Percentiles rank a stretch among this genome's conserved stretches.
phyloP scores from a whole-genome alignment of 1,140 invertebrate genomes.

The Pogonus chalceus region DNA sequence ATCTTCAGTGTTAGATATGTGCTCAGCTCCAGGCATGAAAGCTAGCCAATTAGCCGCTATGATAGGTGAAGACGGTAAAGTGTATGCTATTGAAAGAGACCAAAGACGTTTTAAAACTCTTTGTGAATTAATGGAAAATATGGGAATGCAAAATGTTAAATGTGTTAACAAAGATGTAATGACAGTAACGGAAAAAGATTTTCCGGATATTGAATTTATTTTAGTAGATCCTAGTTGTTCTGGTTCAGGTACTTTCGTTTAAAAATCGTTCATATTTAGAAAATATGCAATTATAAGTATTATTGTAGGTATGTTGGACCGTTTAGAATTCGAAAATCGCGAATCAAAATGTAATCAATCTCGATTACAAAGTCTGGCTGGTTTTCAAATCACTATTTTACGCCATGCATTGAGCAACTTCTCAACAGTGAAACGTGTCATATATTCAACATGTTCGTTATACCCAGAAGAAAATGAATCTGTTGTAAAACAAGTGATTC shows the following conservation, averaged over 20 bases:
- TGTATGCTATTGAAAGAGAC: constrained; percentile 77
- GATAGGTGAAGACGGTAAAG: constrained; percentile 65
- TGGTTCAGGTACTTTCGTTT: constrained; percentile 64
- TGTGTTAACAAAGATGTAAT: constrained; percentile 62
- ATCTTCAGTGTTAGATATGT: constrained; percentile 75
- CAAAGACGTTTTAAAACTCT: constrained; percentile 53
- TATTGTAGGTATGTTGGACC: constrained; percentile 46
- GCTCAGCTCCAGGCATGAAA: constrained; percentile 95
- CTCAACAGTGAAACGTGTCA: constrained; percentile 70
- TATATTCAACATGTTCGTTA: constrained; percentile 93
- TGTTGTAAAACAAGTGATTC: constrained; percentile 59
- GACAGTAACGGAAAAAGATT: constrained; percentile 47
- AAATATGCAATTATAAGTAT: not conserved
- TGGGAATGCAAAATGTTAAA: constrained; percentile 54
- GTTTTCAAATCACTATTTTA: constrained; percentile 77
- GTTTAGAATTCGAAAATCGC: constrained; percentile 36
- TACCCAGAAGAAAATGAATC: constrained; percentile 86
- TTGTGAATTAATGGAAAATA: constrained; percentile 48
- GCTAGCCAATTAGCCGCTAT: constrained; percentile 78
- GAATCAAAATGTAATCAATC: constrained; percentile 29
- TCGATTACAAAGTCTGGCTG: constrained; percentile 58
- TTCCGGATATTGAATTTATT: constrained; percentile 73
- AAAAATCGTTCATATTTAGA: constrained; percentile 8
- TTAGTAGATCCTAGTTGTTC: constrained; percentile 93
- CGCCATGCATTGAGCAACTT: constrained; percentile 75